A percentile compares a stretch with the other conserved stretches of the same genome.
These are phyloP conservation scores for Drosophila micromelanica DNA, from an alignment of 1,140 invertebrate genomes.

Conservation along the genomic window DNA sequence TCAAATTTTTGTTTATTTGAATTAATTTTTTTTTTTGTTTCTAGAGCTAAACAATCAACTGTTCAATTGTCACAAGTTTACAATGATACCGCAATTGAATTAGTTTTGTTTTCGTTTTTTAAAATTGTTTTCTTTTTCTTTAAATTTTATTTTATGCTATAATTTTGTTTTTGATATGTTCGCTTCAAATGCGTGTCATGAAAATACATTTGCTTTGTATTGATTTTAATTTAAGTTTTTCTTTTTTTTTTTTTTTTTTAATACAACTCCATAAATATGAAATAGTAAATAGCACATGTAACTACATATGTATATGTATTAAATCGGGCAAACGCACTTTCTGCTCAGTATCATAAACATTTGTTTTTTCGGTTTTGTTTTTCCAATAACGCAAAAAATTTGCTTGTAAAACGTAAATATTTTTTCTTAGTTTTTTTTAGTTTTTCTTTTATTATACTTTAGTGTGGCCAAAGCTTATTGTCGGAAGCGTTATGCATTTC, in stretches of 20 bases:
- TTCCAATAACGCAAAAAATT: constrained; percentile 61
- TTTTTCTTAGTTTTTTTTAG: constrained; percentile 10
- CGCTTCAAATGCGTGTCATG: constrained; percentile 77
- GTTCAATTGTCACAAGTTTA: too few relatives aligned
- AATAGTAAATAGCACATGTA: constrained; percentile 65
- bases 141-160: constrained; percentile 10
- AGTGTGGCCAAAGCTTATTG: constrained; percentile 81
- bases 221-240: constrained; percentile 13
- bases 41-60: too few relatives aligned
- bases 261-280: constrained; percentile 75
- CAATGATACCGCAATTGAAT: too few relatives aligned
- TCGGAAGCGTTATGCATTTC: constrained; percentile 79
- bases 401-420: constrained; percentile 47
- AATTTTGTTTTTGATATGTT: constrained; percentile 73
- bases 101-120: too few relatives aligned
- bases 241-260: constrained; percentile 21
- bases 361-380: constrained; percentile 24
- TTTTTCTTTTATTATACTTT: constrained; percentile 45
- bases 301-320: constrained; percentile 50
- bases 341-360: constrained; percentile 25
- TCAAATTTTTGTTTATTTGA: too few relatives aligned
- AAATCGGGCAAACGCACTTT: constrained; percentile 52
- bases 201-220: constrained; percentile 75
- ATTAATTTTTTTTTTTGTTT: too few relatives aligned
- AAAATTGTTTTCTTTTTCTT: too few relatives aligned